phyloP scores from a whole-genome alignment of 2,113 vertebrate genomes.

The Alexandromys fortis region DNA sequence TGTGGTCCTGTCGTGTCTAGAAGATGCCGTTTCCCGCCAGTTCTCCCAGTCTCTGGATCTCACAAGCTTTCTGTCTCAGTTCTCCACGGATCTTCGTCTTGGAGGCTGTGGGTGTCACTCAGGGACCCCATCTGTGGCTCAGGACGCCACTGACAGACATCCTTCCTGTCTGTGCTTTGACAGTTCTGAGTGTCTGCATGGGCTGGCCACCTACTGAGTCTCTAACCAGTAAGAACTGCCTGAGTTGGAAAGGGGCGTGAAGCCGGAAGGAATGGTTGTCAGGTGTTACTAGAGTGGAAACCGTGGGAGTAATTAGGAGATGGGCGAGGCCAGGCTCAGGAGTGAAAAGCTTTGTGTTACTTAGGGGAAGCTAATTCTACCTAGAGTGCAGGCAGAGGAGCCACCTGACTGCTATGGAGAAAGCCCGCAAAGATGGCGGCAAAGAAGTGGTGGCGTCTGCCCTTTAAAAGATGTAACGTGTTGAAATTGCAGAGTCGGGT shows the following conservation, averaged over 20 bases:
- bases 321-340: neutral
- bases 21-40: neutral
- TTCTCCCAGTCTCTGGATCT: neutral
- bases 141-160: neutral
- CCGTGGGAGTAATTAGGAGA: neutral
- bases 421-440: neutral
- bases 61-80: neutral
- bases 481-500: neutral
- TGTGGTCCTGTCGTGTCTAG: neutral
- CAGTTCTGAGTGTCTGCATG: neutral
- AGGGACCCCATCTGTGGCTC: neutral
- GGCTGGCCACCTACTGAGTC: too few relatives aligned
- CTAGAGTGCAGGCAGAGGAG: neutral
- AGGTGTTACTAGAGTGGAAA: neutral
- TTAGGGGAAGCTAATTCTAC: neutral
- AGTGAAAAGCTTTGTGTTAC: neutral
- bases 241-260: neutral
- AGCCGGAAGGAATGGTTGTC: neutral
- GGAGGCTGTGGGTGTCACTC: neutral
- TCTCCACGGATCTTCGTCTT: neutral
- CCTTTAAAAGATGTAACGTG: neutral
- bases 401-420: too few relatives aligned
- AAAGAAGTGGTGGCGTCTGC: neutral
- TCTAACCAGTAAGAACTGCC: neutral
- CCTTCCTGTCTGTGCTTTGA: neutral